Evolutionary conservation across 2,797 vertebrate genomes (phyloP).

Genomic region (Characodon lateralis): DNA sequence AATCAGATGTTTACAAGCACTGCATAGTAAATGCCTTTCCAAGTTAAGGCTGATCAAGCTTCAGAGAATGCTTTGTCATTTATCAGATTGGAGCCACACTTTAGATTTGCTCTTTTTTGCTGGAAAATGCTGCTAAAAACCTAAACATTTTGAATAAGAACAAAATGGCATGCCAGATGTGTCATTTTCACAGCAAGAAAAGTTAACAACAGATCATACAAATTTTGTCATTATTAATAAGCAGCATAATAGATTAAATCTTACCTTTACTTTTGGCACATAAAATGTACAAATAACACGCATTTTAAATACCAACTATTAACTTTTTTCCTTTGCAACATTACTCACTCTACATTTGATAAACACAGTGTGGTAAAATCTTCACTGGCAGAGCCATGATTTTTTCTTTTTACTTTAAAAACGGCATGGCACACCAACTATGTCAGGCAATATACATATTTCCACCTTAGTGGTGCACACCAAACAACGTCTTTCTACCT

Average conservation of each 20-base stretch:
- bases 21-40: slow-evolving; percentile 42
- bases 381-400: slow-evolving; percentile 24
- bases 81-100: slow-evolving; percentile 24
- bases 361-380: slow-evolving; percentile 33
- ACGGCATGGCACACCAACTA: slow-evolving; percentile 62
- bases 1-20: slow-evolving; percentile 64
- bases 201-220: background rate
- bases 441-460: slow-evolving; percentile 64
- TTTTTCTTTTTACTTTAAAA: slow-evolving; percentile 42
- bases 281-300: background rate
- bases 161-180: background rate
- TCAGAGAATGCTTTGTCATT: slow-evolving; percentile 19
- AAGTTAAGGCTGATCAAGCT: slow-evolving; percentile 30
- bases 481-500: slow-evolving; percentile 67
- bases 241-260: background rate
- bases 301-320: background rate
- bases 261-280: background rate
- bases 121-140: slow-evolving; percentile 12
- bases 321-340: background rate
- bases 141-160: background rate
- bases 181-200: background rate
- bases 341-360: background rate
- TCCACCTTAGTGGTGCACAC: slow-evolving; percentile 74
- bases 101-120: slow-evolving; percentile 13
- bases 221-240: background rate